Conservation (phyloP, 2,888 invertebrate genomes). For the Nephrotoma flavescens region DNA sequence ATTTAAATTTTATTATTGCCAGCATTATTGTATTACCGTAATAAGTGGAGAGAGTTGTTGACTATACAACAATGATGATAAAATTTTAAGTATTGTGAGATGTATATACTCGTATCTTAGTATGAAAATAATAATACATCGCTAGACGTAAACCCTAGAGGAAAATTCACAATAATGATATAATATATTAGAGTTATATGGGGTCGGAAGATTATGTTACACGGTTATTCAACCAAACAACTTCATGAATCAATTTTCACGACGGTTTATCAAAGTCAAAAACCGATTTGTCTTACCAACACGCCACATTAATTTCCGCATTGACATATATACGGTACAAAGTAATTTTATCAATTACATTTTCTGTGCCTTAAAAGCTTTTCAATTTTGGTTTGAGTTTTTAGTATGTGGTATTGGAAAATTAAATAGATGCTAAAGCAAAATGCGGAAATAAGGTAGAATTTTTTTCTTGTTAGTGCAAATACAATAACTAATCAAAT, state of each 20-base stretch:
- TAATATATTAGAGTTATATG: not conserved
- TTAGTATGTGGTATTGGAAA: not conserved
- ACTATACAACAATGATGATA: not conserved
- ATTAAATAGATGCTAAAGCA: not conserved
- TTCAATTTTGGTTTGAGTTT: not conserved
- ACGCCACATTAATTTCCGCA: too few relatives aligned
- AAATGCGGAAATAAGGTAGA: not conserved
- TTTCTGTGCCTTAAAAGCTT: not conserved
- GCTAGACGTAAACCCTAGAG: not conserved
- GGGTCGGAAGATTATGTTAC: not conserved
- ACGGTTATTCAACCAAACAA: not conserved
- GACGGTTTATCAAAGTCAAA: not conserved
- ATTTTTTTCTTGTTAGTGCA: not conserved
- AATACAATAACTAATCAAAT: not conserved
- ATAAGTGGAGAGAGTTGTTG: not conserved
- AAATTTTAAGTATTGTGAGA: not conserved
- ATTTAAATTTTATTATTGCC: not conserved
- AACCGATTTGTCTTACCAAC: not conserved
- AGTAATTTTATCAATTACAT: not conserved
- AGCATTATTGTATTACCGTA: not conserved
- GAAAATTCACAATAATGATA: too few relatives aligned
- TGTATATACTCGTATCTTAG: not conserved
- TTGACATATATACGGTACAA: not conserved
- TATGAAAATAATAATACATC: not conserved
- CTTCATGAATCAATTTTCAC: not conserved